Conservation (phyloP, 2,113 vertebrate genomes). For the Leucoraja erinaceus region DNA sequence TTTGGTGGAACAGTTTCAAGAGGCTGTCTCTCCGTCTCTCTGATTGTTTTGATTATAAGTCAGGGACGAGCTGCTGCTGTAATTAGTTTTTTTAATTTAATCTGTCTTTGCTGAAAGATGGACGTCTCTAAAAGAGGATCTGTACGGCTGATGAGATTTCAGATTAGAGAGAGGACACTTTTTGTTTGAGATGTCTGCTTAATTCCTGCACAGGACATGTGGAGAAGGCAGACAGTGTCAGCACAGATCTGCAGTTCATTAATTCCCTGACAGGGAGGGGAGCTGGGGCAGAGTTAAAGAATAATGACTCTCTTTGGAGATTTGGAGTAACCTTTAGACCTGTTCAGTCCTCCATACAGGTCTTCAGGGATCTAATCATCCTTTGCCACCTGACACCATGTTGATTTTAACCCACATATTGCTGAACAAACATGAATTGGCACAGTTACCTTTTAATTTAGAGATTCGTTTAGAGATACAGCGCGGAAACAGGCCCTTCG, state of each 20-base stretch:
- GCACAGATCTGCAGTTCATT: not conserved
- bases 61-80: not conserved
- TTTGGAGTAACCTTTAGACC: not conserved
- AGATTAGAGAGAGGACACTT: slow-evolving; percentile 5
- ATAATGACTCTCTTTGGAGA: not conserved
- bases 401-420: not conserved
- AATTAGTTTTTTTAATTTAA: not conserved
- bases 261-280: not conserved
- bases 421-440: not conserved
- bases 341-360: not conserved
- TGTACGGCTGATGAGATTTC: not conserved
- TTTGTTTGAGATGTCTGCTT: not conserved
- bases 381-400: not conserved
- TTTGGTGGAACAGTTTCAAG: not conserved
- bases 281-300: not conserved
- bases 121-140: not conserved
- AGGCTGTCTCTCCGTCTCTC: not conserved
- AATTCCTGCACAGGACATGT: not conserved
- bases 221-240: not conserved
- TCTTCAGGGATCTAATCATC: not conserved
- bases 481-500: no score
- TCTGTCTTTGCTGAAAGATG: not conserved
- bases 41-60: not conserved
- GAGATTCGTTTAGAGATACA: no score
- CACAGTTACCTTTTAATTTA: not conserved